Base-by-base conservation (phyloP, 2,888 invertebrate genomes). In the Masnerella sp. region DNA sequence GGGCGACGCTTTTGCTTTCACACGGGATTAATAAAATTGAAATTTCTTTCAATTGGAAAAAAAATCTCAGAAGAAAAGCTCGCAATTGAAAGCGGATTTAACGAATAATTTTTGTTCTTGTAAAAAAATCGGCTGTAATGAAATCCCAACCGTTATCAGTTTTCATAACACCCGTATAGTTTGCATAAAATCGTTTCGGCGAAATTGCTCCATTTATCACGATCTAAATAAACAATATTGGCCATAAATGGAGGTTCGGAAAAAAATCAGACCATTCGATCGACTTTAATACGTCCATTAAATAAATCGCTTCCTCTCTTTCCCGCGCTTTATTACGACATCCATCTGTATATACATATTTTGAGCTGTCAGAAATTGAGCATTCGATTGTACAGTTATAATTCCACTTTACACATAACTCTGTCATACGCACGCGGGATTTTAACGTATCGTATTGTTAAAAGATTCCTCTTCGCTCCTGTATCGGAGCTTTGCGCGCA, bases 321-420 rank as follows among this genome's bases (percentile, higher is more conserved):
- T 28, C 42, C 18, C 38, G 17, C 45, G 36, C 45, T 38, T 52
- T 61, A 47, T 69, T 69, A 61, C 61, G 47, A 45, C 40, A 61
- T 69, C 38, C 52, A 69, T 61, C 43, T 38, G 36, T 22, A 69
- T 69, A 61, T n/a, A n/a, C n/a, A n/a, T 54, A 69, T 69, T 61
- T 61, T 45, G 45, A 45, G 11, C 45, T 69, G 61, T 52, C 68
- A 45, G 59, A 61, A 69, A 69, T 69, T 47, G 59, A 52, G 52
- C 52, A 52, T 59, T 47, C 68, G 14, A 59, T 61, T 52, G 68
- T 52, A 51, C 61, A 47, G 52, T 47, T 69, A 54, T 69, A 69
- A 69, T 61, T 61, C 61, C 61, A 54, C 32, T 69, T 69, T 61
- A 54, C 68, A 69, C 68, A 69, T 61, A 52, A 36, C 68, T 51